These are phyloP conservation scores for Bufo gargarizans DNA, from an alignment of 2,113 vertebrate genomes.

Conservation along the genomic window DNA sequence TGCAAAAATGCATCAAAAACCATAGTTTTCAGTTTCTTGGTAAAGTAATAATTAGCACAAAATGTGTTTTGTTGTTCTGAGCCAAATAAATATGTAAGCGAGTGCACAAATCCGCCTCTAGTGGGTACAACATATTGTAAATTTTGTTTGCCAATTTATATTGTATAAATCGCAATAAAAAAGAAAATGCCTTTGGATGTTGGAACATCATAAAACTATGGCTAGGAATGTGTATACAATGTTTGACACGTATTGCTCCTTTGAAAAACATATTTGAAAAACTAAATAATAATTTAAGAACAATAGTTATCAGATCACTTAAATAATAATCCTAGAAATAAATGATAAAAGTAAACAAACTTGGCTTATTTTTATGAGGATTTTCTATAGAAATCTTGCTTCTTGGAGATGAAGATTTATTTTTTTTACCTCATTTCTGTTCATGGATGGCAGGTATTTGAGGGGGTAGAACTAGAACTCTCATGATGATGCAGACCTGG, in stretches of 20 bases:
- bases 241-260: not conserved
- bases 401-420: no score
- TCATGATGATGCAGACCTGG: no score
- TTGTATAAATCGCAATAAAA: slow-evolving; percentile 56
- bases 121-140: slow-evolving; percentile 47
- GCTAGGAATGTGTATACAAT: not conserved
- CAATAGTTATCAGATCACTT: no score
- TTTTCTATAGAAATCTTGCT: no score
- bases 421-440: no score
- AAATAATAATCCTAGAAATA: no score
- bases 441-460: no score
- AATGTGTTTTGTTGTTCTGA: slow-evolving; percentile 41
- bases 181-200: slow-evolving; percentile 41
- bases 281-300: not conserved
- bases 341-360: no score
- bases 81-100: slow-evolving; percentile 55
- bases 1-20: slow-evolving; percentile 6
- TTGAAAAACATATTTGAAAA: not conserved
- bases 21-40: slow-evolving; percentile 24
- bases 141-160: slow-evolving; percentile 56
- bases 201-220: slow-evolving; percentile 42
- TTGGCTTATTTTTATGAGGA: no score
- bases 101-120: slow-evolving; percentile 47
- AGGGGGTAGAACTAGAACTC: no score
- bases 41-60: slow-evolving; percentile 46